phyloP scores from a whole-genome alignment of 2,888 invertebrate species.

The Lycia hirtaria region DNA sequence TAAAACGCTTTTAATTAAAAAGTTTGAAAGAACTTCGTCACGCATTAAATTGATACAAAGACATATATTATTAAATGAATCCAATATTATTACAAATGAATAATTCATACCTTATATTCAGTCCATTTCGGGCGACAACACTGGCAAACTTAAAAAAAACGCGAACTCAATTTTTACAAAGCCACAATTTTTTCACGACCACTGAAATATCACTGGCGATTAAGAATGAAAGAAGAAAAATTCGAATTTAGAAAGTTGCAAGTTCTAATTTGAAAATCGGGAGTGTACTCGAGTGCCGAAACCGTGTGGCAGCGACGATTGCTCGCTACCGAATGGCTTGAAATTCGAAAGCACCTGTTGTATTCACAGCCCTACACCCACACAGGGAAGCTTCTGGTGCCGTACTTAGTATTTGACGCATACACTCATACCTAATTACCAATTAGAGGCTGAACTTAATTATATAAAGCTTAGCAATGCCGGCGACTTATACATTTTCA shows the following conservation, averaged over 20 bases:
- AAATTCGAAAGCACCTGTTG: slow-evolving; percentile 68
- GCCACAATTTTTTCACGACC: slow-evolving; percentile 24
- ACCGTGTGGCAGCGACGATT: slow-evolving; percentile 60
- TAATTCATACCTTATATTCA: slow-evolving; percentile 20
- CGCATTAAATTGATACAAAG: slow-evolving; percentile 25
- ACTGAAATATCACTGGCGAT: slow-evolving; percentile 21
- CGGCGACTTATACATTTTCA: too few relatives aligned
- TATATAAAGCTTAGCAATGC: too few relatives aligned
- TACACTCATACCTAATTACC: not conserved
- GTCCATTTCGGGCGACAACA: not conserved
- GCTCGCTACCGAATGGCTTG: slow-evolving; percentile 61
- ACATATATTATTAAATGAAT: not conserved
- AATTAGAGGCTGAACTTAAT: too few relatives aligned
- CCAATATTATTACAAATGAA: not conserved
- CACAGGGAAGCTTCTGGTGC: slow-evolving; percentile 13
- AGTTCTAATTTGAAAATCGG: slow-evolving; percentile 42
- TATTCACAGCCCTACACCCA: slow-evolving; percentile 49
- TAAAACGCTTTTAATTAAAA: slow-evolving; percentile 25
- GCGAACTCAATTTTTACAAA: slow-evolving; percentile 8
- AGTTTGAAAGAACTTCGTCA: slow-evolving; percentile 26
- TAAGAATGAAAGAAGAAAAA: slow-evolving; percentile 16
- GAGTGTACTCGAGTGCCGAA: slow-evolving; percentile 33
- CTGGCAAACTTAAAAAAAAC: slow-evolving; percentile 1
- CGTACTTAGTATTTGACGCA: not conserved
- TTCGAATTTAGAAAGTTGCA: slow-evolving; percentile 30